These are phyloP conservation scores for Erannis defoliaria DNA, from an alignment of 2,888 invertebrate species.

Conservation along the genomic window DNA sequence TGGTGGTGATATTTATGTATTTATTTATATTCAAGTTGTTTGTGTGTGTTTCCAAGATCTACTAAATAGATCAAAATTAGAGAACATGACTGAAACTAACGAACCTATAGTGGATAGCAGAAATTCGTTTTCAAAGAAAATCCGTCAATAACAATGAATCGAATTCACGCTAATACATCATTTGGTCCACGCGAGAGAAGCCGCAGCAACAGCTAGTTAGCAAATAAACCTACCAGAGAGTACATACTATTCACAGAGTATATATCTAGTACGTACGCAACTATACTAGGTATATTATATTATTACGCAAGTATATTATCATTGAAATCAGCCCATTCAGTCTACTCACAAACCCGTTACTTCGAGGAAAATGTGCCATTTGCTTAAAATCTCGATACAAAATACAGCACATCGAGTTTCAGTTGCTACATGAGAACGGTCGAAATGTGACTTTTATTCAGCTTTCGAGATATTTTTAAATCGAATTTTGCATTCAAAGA, in stretches of 20 bases:
- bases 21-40: too few species aligned
- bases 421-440: conserved; percentile 46
- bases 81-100: too few species aligned
- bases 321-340: conserved; percentile 67
- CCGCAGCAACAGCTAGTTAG: too few species aligned
- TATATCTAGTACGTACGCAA: conserved; percentile 7
- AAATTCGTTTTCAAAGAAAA: not conserved
- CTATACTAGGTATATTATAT: too few species aligned
- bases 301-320: too few species aligned
- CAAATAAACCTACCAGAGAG: not conserved
- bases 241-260: conserved; percentile 7
- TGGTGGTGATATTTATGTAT: not conserved
- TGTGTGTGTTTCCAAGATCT: too few species aligned
- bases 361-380: conserved; percentile 63
- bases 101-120: too few species aligned
- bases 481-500: conserved; percentile 56
- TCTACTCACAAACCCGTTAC: conserved; percentile 60
- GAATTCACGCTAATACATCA: conserved; percentile 4
- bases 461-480: conserved; percentile 59
- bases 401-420: conserved; percentile 41
- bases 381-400: conserved; percentile 71
- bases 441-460: conserved; percentile 67
- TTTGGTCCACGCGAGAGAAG: too few species aligned
- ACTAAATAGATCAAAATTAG: too few species aligned
- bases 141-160: not conserved